These are phyloP conservation scores for Andrena marginata DNA, from an alignment of 2,888 invertebrate genomes.

Conservation along the genomic window DNA sequence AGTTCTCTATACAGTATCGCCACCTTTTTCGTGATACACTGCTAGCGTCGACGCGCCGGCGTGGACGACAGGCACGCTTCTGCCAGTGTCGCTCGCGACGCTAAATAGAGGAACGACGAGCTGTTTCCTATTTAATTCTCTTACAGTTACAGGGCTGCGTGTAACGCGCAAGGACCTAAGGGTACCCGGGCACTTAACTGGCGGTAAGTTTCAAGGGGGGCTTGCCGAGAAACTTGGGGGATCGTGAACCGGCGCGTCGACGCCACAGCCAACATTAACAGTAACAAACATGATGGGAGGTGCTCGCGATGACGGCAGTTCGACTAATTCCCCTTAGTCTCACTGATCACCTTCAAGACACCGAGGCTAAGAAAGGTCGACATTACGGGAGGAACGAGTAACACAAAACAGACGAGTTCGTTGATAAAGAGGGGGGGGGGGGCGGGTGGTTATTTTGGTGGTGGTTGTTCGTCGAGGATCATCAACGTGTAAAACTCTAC, in stretches of 20 bases:
- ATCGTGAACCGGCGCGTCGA: slow-evolving; percentile 50
- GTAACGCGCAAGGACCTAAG: too few relatives aligned
- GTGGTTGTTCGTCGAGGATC: slow-evolving; percentile 18
- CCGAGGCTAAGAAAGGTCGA: slow-evolving; percentile 64
- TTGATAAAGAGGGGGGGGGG: background rate
- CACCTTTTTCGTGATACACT: slow-evolving; percentile 58
- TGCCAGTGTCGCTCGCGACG: background rate
- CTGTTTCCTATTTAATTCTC: background rate
- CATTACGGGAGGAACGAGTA: slow-evolving; percentile 59
- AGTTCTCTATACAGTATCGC: slow-evolving; percentile 39
- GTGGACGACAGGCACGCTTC: slow-evolving; percentile 20
- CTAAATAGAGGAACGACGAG: background rate
- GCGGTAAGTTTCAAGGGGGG: background rate
- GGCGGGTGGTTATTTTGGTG: background rate
- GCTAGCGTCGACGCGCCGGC: slow-evolving; percentile 56
- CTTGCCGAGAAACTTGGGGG: background rate
- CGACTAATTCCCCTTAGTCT: slow-evolving; percentile 64
- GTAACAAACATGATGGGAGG: slow-evolving; percentile 60
- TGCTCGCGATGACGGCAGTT: slow-evolving; percentile 62
- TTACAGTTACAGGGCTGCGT: background rate
- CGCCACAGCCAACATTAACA: slow-evolving; percentile 46
- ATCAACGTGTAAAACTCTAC: slow-evolving; percentile 43
- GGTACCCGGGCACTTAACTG: too few relatives aligned
- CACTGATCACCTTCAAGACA: slow-evolving; percentile 60
- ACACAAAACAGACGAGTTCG: slow-evolving; percentile 60